phyloP scores from a whole-genome alignment of 2,888 invertebrate species.

The Theristus sp. region DNA sequence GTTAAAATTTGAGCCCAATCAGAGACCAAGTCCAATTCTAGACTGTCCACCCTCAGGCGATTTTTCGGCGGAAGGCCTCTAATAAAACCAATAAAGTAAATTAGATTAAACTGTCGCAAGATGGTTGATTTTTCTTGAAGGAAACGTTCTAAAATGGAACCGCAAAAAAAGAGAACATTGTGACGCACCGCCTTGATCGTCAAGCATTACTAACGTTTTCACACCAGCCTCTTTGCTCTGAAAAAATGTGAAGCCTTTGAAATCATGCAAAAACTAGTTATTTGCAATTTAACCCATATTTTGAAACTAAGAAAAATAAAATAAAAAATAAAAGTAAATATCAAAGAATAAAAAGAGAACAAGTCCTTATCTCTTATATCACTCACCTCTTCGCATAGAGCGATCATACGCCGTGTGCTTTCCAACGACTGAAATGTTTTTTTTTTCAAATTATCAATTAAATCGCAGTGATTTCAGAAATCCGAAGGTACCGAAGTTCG shows the following conservation, averaged over 20 bases:
- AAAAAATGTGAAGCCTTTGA: conserved; percentile 1
- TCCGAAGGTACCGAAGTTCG: background rate
- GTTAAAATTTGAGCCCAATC: too few relatives aligned
- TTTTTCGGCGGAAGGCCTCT: too few relatives aligned
- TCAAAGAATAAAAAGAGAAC: too few relatives aligned
- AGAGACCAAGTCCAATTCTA: too few relatives aligned
- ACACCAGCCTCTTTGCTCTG: conserved; percentile 30
- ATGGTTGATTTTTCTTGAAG: background rate
- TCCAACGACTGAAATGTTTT: conserved; percentile 26
- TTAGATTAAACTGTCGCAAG: background rate
- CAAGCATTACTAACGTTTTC: conserved; percentile 29
- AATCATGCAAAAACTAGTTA: background rate
- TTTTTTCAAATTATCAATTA: too few relatives aligned
- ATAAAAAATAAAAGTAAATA: too few relatives aligned
- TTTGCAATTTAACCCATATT: background rate
- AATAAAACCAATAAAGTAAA: background rate
- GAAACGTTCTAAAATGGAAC: background rate
- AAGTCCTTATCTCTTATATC: too few relatives aligned
- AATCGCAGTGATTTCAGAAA: background rate
- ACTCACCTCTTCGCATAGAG: conserved; percentile 29
- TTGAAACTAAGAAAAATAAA: too few relatives aligned
- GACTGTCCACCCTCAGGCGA: too few relatives aligned
- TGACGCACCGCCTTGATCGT: conserved; percentile 27
- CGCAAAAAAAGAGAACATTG: background rate
- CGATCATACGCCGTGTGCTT: conserved; percentile 21